Evolutionary conservation across 2,113 vertebrate genomes (phyloP).

Genomic region (Ammospiza caudacuta): DNA sequence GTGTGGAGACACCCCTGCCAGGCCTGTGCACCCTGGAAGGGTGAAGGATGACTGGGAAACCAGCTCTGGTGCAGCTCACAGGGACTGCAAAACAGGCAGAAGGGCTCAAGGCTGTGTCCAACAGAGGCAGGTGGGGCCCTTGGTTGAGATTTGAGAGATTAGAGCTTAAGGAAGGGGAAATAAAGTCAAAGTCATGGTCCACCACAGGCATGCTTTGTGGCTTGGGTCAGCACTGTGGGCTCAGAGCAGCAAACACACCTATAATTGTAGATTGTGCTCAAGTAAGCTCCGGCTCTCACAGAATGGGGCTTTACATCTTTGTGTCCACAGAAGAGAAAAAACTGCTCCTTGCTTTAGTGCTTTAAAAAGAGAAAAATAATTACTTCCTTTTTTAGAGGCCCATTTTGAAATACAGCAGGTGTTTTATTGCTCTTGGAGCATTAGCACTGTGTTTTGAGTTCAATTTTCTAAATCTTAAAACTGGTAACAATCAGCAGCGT

Average conservation of each 20-base stretch:
- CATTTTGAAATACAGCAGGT: background rate
- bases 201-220: background rate
- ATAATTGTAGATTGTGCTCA: background rate
- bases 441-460: background rate
- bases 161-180: background rate
- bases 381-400: background rate
- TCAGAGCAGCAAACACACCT: background rate
- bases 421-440: slow-evolving; percentile 4
- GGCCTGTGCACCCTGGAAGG: background rate
- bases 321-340: background rate
- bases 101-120: background rate
- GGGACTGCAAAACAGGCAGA: background rate
- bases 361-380: background rate
- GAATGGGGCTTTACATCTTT: background rate
- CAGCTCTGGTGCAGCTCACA: background rate
- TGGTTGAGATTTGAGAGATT: background rate
- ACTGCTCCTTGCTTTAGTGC: background rate
- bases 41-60: background rate
- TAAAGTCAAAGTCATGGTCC: background rate
- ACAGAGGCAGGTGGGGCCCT: background rate
- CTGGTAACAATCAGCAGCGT: background rate
- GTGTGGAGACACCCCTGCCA: background rate
- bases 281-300: background rate
- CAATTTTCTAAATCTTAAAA: slow-evolving; percentile 8
- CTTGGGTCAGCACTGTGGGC: background rate